Base-by-base conservation (phyloP, 2,113 vertebrate genomes). In the Parus major region DNA sequence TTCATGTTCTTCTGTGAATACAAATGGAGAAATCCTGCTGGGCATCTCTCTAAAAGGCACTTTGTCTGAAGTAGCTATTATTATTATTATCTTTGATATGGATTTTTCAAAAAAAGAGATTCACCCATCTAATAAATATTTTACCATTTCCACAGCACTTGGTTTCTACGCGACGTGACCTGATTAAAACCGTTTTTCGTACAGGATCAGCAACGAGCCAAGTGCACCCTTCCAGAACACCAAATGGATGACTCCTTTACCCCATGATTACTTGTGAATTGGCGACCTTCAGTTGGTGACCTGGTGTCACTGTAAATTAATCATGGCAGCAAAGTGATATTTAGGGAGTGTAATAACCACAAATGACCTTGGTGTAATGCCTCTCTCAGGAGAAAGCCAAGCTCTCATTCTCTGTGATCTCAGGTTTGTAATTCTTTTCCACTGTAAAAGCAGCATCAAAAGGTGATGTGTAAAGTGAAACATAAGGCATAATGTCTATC, bases 221-320 rank as follows among this genome's bases (percentile, higher is more conserved):
- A 93, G 93, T 78, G 82, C 76, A 92, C 60, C 88, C 90, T 95
- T 95, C 88, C 76, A 90, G 86, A 96, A 87, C 31, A 0, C 86
- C 91, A 93, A 94, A 94, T 57, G 60, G 93, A 96, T 95, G 89
- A 88, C 79, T 73, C 64, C 85, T 55, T 65, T 94, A 55, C 41
- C 49, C 76, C 47, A 24, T 75, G 86, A 93, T 90, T 95, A 82
- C 77, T 59, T 7, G 70, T 3, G 23, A 96, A 90, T 90, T 90
- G 93, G 55, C 0, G 44, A 94, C 94, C 76, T 94, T 92, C 79
- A 88, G 87, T 73, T 88, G 92, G 91, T 0, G 15, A 90, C 60
- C 84, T 68, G 69, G 55, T 94, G 84, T 92, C 91, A 92, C 84
- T 88, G 93, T 90, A 88, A 96, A 96, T 96, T 95, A 96, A 94